These are phyloP conservation scores for Spisula subtruncata DNA, from an alignment of 2,888 invertebrate genomes.

Conservation along the genomic window DNA sequence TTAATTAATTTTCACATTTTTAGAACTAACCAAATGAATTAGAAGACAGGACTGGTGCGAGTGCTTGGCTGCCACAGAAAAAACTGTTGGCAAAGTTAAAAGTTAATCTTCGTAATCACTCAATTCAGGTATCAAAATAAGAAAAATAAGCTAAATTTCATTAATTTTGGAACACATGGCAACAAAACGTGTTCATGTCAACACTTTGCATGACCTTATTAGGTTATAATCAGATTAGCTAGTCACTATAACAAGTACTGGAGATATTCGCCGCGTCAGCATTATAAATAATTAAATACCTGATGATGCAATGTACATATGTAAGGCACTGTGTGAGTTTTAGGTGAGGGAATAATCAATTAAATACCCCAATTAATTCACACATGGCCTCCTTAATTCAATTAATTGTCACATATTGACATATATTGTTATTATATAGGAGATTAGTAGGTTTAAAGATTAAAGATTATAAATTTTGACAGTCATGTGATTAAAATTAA, in stretches of 20 bases:
- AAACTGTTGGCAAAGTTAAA: no score
- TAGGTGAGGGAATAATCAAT: not conserved
- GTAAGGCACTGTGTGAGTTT: not conserved
- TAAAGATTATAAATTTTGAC: no score
- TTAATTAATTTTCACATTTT: no score
- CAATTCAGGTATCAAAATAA: not conserved
- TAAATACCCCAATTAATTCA: not conserved
- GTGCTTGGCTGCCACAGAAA: not conserved
- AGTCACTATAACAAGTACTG: no score
- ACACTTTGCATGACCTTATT: not conserved
- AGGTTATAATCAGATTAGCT: not conserved
- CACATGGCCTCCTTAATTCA: no score
- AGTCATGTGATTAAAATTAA: no score
- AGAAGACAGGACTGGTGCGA: not conserved
- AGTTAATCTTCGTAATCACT: not conserved
- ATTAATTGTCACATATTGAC: no score
- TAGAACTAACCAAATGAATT: not conserved
- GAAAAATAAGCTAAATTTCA: no score
- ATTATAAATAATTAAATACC: not conserved
- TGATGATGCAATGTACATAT: no score
- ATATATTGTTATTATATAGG: no score
- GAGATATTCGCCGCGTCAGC: not conserved
- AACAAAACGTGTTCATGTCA: not conserved
- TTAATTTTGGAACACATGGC: slow-evolving; percentile 8
- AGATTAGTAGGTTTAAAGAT: no score